Evolutionary conservation across 2,888 invertebrate genomes (phyloP).

Genomic region (Mesochorus sp.): DNA sequence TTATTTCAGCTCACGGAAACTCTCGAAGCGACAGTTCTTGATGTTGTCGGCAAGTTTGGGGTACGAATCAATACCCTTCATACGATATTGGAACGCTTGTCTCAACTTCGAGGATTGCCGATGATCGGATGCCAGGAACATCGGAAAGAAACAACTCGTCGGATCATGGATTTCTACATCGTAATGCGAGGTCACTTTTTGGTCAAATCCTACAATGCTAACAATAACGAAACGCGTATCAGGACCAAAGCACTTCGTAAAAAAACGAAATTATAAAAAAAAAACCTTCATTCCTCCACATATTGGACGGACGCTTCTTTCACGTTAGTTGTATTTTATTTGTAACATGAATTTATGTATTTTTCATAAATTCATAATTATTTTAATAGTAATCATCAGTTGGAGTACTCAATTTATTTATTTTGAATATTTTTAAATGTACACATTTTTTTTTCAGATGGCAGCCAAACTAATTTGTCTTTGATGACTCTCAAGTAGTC

Average conservation of each 20-base stretch:
- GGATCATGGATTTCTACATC: constrained; percentile 31
- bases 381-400: too few relatives aligned
- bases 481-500: too few relatives aligned
- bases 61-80: background rate
- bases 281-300: too few relatives aligned
- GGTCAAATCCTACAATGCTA: constrained; percentile 24
- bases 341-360: too few relatives aligned
- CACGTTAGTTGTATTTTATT: too few relatives aligned
- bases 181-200: constrained; percentile 36
- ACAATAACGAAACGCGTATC: constrained; percentile 13
- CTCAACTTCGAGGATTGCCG: constrained; percentile 9
- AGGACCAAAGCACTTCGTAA: constrained; percentile 30
- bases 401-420: too few relatives aligned
- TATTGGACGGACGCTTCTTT: too few relatives aligned
- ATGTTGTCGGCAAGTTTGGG: background rate
- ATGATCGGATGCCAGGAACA: constrained; percentile 39
- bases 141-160: constrained; percentile 19
- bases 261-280: constrained; percentile 41
- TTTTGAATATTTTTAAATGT: too few relatives aligned
- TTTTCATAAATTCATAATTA: too few relatives aligned
- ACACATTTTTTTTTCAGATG: too few relatives aligned
- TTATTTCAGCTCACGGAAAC: constrained; percentile 22
- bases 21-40: background rate
- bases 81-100: background rate
- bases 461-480: too few relatives aligned